phyloP scores from a whole-genome alignment of 2,888 invertebrate species.

The Cremastinae sp. region DNA sequence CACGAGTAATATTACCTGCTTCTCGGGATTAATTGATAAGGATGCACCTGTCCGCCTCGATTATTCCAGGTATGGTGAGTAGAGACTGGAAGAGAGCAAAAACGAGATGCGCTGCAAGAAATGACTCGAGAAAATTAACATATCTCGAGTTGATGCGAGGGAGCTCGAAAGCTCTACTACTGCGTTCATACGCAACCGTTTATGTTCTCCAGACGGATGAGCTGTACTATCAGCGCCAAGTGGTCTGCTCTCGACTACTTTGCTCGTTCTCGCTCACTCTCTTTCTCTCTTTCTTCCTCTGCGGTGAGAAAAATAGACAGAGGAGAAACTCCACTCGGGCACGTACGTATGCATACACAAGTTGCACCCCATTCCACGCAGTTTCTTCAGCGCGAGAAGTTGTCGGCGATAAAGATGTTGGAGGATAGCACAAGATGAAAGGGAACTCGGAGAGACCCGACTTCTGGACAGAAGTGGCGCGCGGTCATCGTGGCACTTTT shows the following conservation, averaged over 20 bases:
- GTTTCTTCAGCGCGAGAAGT: slow-evolving; percentile 54
- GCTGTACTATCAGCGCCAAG: slow-evolving; percentile 52
- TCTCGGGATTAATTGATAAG: slow-evolving; percentile 60
- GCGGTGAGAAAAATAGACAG: slow-evolving; percentile 54
- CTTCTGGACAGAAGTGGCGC: slow-evolving; percentile 43
- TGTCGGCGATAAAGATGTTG: slow-evolving; percentile 57
- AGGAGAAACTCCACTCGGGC: slow-evolving; percentile 42
- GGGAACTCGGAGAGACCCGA: slow-evolving; percentile 58
- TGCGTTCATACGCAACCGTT: slow-evolving; percentile 34
- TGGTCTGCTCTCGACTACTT: slow-evolving; percentile 53
- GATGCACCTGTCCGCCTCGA: slow-evolving; percentile 47
- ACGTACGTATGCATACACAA: slow-evolving; percentile 57
- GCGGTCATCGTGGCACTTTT: slow-evolving; percentile 45
- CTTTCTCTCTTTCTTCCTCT: slow-evolving; percentile 20
- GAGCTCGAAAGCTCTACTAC: slow-evolving; percentile 8
- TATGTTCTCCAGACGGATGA: slow-evolving; percentile 43
- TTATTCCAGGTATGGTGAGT: slow-evolving; percentile 29
- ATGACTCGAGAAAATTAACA: slow-evolving; percentile 52
- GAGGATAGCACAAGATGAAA: slow-evolving; percentile 63
- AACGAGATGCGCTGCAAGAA: slow-evolving; percentile 41
- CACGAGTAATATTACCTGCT: slow-evolving; percentile 17
- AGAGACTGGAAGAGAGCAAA: slow-evolving; percentile 26
- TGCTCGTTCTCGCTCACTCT: too few species aligned
- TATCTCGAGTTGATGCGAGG: slow-evolving; percentile 44
- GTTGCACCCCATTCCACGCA: slow-evolving; percentile 47